A percentile compares a stretch with the other conserved stretches of the same genome.
These are phyloP conservation scores for Cyclopterus lumpus DNA, from an alignment of 2,797 vertebrate genomes.

Conservation along the genomic window DNA sequence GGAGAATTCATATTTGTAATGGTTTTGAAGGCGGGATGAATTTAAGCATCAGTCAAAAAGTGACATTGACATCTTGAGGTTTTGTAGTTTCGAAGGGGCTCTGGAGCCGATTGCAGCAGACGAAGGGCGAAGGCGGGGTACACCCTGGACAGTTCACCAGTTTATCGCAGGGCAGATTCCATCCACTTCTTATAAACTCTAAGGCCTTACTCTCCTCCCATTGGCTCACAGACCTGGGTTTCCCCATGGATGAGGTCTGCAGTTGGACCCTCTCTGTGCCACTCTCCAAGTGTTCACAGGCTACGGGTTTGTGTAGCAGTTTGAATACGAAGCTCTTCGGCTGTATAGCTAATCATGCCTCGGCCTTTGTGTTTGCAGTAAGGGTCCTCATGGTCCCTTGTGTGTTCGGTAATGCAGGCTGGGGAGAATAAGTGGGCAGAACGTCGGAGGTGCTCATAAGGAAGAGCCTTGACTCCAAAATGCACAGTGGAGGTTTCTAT, in stretches of 20 bases:
- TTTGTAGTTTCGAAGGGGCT: too few relatives aligned
- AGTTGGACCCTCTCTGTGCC: neutral
- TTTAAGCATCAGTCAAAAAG: too few relatives aligned
- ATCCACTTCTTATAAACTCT: neutral
- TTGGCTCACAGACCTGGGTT: neutral
- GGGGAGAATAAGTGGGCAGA: constrained; percentile 17
- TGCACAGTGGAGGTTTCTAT: constrained; percentile 29
- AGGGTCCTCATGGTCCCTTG: constrained; percentile 18
- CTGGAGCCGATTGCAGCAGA: too few relatives aligned
- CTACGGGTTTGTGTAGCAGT: neutral
- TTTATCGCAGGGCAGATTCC: neutral
- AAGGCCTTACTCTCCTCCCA: neutral
- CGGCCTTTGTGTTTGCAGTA: constrained; percentile 8
- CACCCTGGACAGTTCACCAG: too few relatives aligned
- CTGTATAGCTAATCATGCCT: neutral
- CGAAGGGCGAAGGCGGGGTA: too few relatives aligned
- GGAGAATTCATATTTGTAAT: too few relatives aligned
- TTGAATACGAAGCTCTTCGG: constrained; percentile 3
- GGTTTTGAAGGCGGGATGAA: too few relatives aligned
- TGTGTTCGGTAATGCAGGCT: constrained; percentile 2
- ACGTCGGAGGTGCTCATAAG: constrained; percentile 16
- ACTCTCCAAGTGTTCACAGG: neutral
- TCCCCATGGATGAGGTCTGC: neutral
- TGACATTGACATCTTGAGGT: too few relatives aligned
- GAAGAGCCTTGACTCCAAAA: constrained; percentile 35